Evolutionary conservation across 2,797 vertebrate species (phyloP), one percentile per base, ranked within the genome.

Genomic region (Xenentodon cancila): DNA sequence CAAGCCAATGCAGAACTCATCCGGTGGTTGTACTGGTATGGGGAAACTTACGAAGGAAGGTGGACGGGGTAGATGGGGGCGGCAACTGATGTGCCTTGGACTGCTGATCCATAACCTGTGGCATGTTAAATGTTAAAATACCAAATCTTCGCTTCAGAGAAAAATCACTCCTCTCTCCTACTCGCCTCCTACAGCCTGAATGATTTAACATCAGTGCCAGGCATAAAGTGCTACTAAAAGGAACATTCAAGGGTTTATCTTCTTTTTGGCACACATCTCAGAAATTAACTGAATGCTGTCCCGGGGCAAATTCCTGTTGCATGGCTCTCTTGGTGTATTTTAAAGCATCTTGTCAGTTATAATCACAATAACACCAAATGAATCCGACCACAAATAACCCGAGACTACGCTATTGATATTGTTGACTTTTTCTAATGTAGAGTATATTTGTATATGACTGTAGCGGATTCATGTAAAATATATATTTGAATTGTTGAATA

Each of bases 71-170:
- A 74, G 70, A 48, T 32, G 59, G 17, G 43, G 59, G 72, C 62
- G 50, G 45, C 70, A 66, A 53, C 64, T 48, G 64, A 67, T 69
- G 81, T 73, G 77, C 49, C 53, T 80, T 65, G 71, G 84, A 80
- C 71, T 89, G 76, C 61, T 80, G 80, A 84, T 81, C 69, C 77
- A 75, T 86, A 76, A 80, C 81, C 76, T 66, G 60, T 77, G 82
- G 79, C 64, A 77, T 75, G 75, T 48, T 65, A 61, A 76, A 84
- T 87, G 79, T 77, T 88, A 82, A 89, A 88, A 84, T 77, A 84
- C 48, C 60, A 75, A 84, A 80, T 88, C 69, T 77, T 43, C 79
- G 74, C 60, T 71, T 79, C 32, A 50, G 59, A 75, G 73, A 64
- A 61, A 69, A 77, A 78, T 65, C 66, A 17, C 30, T 49, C 49